These are phyloP conservation scores for Coelogynopora nodosa DNA, from an alignment of 2,888 invertebrate genomes.

Conservation along the genomic window DNA sequence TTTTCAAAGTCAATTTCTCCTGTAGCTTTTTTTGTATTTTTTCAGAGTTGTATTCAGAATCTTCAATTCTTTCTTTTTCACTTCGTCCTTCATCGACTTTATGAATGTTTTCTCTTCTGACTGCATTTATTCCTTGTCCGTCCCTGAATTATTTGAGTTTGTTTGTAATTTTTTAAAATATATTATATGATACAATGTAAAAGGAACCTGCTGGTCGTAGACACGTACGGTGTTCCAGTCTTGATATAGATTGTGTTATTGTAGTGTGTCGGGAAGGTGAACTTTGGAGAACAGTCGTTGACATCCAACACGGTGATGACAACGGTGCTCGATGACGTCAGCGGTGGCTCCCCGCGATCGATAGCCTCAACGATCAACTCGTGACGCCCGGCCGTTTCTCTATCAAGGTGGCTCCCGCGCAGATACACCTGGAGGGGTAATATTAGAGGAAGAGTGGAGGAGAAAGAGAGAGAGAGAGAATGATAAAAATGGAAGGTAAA, in stretches of 20 bases:
- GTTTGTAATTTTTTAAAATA: no score
- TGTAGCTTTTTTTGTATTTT: no score
- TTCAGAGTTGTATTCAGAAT: no score
- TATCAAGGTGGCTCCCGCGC: not conserved
- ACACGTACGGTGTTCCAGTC: slow-evolving; percentile 10
- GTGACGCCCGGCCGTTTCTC: not conserved
- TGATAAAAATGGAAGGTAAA: not conserved
- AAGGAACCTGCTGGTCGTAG: no score
- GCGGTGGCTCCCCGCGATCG: slow-evolving; percentile 12
- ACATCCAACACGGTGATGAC: slow-evolving; percentile 26
- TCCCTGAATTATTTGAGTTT: no score
- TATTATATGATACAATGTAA: no score
- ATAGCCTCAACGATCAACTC: not conserved
- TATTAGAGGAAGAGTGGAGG: no score
- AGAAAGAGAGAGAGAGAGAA: not conserved
- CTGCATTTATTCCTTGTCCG: no score
- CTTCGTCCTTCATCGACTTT: no score
- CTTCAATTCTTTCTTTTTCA: no score
- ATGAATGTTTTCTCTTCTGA: no score
- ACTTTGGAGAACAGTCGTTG: slow-evolving; percentile 26
- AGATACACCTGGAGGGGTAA: not conserved
- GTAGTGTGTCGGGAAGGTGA: slow-evolving; percentile 19
- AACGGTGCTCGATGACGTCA: not conserved
- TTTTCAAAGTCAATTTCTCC: no score
- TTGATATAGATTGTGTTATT: slow-evolving; percentile 29